Base-by-base conservation (phyloP, 2,888 invertebrate species). In the Drosophila flavopinicola region DNA sequence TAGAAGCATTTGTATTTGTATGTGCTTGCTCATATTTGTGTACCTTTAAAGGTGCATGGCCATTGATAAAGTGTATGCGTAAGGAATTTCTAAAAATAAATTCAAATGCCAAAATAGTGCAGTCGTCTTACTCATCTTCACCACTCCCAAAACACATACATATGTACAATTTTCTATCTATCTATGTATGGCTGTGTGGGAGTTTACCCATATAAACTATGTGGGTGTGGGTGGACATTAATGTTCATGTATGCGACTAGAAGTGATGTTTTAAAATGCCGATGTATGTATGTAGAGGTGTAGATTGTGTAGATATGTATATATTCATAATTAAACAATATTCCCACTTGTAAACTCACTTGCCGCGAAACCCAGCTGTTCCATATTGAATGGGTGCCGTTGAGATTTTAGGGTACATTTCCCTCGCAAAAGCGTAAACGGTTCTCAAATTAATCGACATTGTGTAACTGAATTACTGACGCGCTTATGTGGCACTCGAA, bases 351-450 rank as follows among this genome's bases (percentile, higher is more conserved):
- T 23, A 33, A 47, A 88, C 90, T 85, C 72, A 90, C 89, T 94
- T 95, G 86, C 95, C 94, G 86, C 96, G 94, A 91, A 96, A 96
- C 88, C 96, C 96, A 78, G 96, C 96, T 64, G 96, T 96, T 78
- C 96, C 96, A 92, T 96, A 96, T 91, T 95, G 93, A 80, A 96
- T 94, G 88, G 93, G 93, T 73, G 93, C 92, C 83, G 93, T 93
- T 52, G 92, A 92, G 42, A 86, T 94, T 91, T 95, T 95, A 23
- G 94, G 94, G 90, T 95, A 95, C 94, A 95, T 94, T 93, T 94
- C 94, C 92, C 94, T 93, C 61, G 95, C 94, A 92, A 95, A 95
- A 88, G 95, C 95, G 92, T 95, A 95, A 82, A 94, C 85, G 41
- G 90, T 90, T 63, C 90, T 78, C 49, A 90, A 75, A 65, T 90